Conservation (phyloP, 2,113 vertebrate genomes). For the Xiphorhynchus elegans region DNA sequence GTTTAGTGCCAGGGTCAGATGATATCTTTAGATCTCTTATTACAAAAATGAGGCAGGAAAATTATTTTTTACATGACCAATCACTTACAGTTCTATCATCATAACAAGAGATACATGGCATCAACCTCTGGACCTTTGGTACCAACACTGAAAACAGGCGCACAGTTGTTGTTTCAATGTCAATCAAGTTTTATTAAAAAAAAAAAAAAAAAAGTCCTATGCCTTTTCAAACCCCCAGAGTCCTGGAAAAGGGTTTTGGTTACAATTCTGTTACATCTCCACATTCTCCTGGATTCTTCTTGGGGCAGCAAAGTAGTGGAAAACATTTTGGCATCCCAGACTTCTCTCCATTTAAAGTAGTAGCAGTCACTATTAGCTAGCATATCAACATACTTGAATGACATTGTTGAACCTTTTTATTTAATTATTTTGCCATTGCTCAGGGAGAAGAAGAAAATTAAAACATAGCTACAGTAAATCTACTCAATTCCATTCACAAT, state of each 20-base stretch:
- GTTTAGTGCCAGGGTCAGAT: neutral
- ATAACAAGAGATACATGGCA: neutral
- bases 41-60: neutral
- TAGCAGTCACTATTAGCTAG: neutral
- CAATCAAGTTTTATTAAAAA: neutral
- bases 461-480: neutral
- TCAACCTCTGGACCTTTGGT: neutral
- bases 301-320: neutral
- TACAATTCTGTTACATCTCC: neutral
- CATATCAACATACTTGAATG: neutral
- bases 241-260: neutral
- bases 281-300: neutral
- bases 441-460: neutral
- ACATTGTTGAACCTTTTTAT: neutral
- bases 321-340: neutral
- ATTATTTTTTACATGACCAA: neutral
- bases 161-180: neutral
- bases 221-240: neutral
- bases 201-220: neutral
- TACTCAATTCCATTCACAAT: neutral
- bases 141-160: neutral
- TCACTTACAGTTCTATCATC: neutral
- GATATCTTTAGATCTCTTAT: neutral
- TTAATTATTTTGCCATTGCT: neutral
- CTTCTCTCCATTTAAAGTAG: neutral